These are phyloP conservation scores for Conchocele bisecta DNA, from an alignment of 2,888 invertebrate species.

Conservation along the genomic window DNA sequence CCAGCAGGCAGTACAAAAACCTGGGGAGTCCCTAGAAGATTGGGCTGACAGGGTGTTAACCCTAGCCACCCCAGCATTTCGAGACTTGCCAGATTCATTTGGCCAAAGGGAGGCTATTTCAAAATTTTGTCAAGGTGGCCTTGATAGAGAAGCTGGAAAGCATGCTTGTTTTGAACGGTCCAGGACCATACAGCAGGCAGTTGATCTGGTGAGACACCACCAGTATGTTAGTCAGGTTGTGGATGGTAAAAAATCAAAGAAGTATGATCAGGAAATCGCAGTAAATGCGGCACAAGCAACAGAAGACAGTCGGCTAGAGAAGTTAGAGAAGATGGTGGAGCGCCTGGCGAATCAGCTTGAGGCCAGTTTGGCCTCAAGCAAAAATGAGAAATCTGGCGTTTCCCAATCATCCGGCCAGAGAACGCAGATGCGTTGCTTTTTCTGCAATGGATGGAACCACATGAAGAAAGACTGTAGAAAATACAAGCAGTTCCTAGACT, in stretches of 20 bases:
- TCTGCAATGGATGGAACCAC: too few species aligned
- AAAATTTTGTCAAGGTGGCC: constrained; percentile 39
- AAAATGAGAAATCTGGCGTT: too few species aligned
- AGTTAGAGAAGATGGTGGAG: too few species aligned
- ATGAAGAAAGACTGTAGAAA: too few species aligned
- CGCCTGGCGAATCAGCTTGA: too few species aligned
- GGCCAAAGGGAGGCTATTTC: constrained; percentile 24
- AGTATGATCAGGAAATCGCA: background rate
- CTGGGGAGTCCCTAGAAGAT: constrained; percentile 23
- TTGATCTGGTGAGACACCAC: constrained; percentile 28
- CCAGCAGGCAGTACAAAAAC: too few species aligned
- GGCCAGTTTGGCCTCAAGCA: too few species aligned
- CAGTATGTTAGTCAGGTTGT: constrained; percentile 30
- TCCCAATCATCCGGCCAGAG: too few species aligned
- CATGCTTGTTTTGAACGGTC: constrained; percentile 30
- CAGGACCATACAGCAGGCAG: constrained; percentile 14
- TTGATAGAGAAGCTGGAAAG: constrained; percentile 34
- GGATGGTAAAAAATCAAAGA: constrained; percentile 24
- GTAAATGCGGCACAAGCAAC: background rate
- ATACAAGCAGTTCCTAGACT: too few species aligned
- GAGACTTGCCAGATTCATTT: constrained; percentile 30
- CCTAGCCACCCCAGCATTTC: constrained; percentile 35
- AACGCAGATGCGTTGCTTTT: too few species aligned
- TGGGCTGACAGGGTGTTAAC: constrained; percentile 38
- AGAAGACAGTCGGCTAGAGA: too few species aligned